phyloP scores from a whole-genome alignment of 2,888 invertebrate species.

The Drosophila subsilvestris region DNA sequence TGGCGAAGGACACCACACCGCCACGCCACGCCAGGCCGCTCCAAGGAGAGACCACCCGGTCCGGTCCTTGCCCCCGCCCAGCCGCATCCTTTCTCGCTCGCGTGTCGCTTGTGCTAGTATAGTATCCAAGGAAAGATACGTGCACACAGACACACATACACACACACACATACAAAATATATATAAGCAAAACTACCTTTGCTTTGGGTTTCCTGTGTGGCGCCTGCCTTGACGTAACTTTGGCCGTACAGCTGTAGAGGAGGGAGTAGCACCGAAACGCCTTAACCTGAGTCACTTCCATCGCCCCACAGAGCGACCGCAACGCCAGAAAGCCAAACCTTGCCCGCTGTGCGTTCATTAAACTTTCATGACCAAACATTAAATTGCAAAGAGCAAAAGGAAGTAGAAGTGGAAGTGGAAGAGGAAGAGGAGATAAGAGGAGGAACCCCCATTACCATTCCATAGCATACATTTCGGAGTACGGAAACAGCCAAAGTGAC shows the following conservation, averaged over 20 bases:
- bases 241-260: conserved; percentile 21
- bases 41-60: conserved; percentile 34
- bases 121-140: conserved; percentile 31
- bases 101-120: conserved; percentile 60
- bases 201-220: conserved; percentile 68
- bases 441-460: not conserved
- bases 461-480: conserved; percentile 1
- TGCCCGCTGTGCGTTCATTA: conserved; percentile 69
- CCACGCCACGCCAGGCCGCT: conserved; percentile 6
- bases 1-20: conserved; percentile 40
- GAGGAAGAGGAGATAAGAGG: conserved; percentile 10
- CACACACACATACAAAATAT: conserved; percentile 24
- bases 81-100: conserved; percentile 20
- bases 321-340: conserved; percentile 11
- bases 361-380: conserved; percentile 69
- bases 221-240: conserved; percentile 70
- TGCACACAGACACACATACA: conserved; percentile 22
- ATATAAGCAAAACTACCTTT: conserved; percentile 46
- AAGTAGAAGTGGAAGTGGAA: conserved; percentile 31
- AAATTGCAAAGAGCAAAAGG: conserved; percentile 21
- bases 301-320: conserved; percentile 49
- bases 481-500: conserved; percentile 22
- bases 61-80: conserved; percentile 27
- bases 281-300: conserved; percentile 72
- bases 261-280: conserved; percentile 57